These are phyloP conservation scores for Pempheris klunzingeri DNA, from an alignment of 2,797 vertebrate genomes.

Conservation along the genomic window DNA sequence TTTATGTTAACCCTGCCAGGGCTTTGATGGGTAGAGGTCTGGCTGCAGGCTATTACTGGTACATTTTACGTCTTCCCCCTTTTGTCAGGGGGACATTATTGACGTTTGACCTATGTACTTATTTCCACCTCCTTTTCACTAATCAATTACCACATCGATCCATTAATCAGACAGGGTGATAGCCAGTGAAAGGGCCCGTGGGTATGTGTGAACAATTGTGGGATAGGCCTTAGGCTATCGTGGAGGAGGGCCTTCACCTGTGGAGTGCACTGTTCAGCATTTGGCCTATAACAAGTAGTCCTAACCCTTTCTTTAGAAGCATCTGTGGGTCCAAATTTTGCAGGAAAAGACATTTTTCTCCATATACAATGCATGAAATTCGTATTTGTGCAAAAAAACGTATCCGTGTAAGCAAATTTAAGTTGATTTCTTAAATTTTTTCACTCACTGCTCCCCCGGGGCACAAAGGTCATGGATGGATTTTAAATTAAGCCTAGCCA, in stretches of 20 bases:
- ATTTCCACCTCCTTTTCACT: constrained; percentile 93
- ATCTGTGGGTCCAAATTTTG: too few species aligned
- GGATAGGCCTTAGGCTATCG: constrained; percentile 83
- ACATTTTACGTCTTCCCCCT: constrained; percentile 93
- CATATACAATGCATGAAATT: background rate
- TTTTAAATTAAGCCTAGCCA: constrained; percentile 67
- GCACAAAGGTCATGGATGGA: constrained; percentile 56
- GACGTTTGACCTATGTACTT: constrained; percentile 93
- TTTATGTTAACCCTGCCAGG: constrained; percentile 81
- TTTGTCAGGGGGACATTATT: constrained; percentile 91
- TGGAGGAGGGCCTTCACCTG: constrained; percentile 81
- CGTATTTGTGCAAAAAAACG: constrained; percentile 12
- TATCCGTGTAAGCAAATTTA: background rate
- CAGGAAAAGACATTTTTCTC: background rate
- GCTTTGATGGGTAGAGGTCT: constrained; percentile 94
- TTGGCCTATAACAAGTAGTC: constrained; percentile 47
- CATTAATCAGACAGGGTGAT: constrained; percentile 96
- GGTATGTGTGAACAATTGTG: constrained; percentile 86
- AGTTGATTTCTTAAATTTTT: constrained; percentile 62
- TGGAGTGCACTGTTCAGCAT: constrained; percentile 59
- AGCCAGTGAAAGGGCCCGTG: constrained; percentile 92
- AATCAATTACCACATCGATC: constrained; percentile 98
- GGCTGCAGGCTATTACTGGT: constrained; percentile 93
- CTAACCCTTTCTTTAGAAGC: constrained; percentile 14
- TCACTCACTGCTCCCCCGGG: constrained; percentile 54